Conservation (phyloP, 2,113 vertebrate genomes). For the Oncorhynchus masou region DNA sequence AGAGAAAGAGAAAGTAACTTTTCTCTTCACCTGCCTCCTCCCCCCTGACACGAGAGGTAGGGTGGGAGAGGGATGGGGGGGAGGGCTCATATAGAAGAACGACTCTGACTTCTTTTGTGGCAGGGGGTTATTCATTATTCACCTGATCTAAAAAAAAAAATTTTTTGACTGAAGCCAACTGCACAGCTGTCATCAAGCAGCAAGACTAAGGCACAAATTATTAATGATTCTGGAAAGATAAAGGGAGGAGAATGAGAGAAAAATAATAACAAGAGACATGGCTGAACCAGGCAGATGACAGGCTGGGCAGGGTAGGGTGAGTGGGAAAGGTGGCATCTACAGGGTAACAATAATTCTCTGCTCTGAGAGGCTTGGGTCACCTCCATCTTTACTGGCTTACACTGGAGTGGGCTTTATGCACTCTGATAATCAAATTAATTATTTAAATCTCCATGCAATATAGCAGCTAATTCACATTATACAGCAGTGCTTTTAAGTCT, state of each 20-base stretch:
- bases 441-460: neutral
- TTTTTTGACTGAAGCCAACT: conserved; percentile 73
- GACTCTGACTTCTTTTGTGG: conserved; percentile 69
- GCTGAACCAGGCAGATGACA: conserved; percentile 42
- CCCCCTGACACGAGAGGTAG: neutral
- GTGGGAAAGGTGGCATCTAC: conserved; percentile 22
- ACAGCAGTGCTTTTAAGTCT: neutral
- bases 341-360: conserved; percentile 15
- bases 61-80: conserved; percentile 9
- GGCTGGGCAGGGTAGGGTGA: conserved; percentile 19
- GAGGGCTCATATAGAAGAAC: conserved; percentile 51
- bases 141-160: conserved; percentile 77
- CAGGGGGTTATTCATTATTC: conserved; percentile 77
- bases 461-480: neutral
- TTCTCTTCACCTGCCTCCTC: conserved; percentile 70
- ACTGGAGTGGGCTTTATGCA: neutral
- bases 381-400: neutral
- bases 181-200: conserved; percentile 77
- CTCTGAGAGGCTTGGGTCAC: neutral
- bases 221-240: conserved; percentile 72
- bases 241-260: conserved; percentile 52
- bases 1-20: conserved; percentile 57
- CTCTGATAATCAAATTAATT: neutral
- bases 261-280: conserved; percentile 64
- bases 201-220: conserved; percentile 72